Conservation (phyloP, 2,888 invertebrate genomes). For the Theretra japonica region DNA sequence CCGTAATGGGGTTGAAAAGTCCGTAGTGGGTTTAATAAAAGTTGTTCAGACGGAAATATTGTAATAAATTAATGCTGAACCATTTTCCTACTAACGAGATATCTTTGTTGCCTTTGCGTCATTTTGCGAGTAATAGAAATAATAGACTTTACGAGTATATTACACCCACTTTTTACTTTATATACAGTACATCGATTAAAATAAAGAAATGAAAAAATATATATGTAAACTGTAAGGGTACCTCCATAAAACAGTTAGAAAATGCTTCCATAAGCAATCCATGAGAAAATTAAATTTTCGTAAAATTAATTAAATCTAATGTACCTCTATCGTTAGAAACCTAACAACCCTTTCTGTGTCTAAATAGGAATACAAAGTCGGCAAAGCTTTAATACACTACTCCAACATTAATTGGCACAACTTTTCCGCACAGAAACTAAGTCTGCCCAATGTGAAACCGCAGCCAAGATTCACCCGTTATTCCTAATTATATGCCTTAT, state of each 20-base stretch:
- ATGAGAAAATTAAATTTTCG: neutral
- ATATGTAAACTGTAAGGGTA: too few species aligned
- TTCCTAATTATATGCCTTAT: conserved; percentile 67
- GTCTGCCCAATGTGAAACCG: conserved; percentile 65
- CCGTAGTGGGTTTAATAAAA: conserved; percentile 3
- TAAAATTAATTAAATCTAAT: neutral
- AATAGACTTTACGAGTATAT: too few species aligned
- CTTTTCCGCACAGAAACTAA: conserved; percentile 67
- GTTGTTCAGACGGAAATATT: conserved; percentile 6
- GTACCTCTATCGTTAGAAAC: neutral
- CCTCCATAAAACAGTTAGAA: neutral
- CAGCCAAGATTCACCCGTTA: conserved; percentile 69
- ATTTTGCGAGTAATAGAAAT: too few species aligned
- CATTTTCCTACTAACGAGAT: neutral
- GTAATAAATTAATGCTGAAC: neutral
- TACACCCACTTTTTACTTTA: too few species aligned
- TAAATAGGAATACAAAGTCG: neutral
- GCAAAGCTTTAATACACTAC: neutral
- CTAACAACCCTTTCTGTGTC: neutral
- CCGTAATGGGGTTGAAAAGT: conserved; percentile 3
- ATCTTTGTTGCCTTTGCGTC: too few species aligned
- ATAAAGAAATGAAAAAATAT: too few species aligned
- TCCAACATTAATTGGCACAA: conserved; percentile 60
- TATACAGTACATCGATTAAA: too few species aligned
- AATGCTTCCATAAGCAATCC: neutral